Conservation (phyloP, 2,888 invertebrate species). For the Drosophila cyrtoloma region DNA sequence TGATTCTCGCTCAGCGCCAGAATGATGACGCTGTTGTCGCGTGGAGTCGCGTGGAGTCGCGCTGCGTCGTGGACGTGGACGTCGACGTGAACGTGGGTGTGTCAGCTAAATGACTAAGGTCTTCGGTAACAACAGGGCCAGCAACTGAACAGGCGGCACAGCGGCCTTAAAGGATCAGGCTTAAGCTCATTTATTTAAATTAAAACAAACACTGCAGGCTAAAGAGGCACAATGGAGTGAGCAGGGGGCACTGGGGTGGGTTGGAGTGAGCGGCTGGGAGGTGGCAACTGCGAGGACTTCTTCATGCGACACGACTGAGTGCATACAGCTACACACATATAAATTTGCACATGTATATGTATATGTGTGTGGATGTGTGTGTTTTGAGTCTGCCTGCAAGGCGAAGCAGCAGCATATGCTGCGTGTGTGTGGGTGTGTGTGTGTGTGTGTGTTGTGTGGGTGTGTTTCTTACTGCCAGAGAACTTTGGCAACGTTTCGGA, state of each 20-base stretch:
- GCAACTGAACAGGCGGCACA: constrained; percentile 47
- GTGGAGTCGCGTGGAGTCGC: constrained; percentile 8
- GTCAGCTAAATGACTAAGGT: constrained; percentile 56
- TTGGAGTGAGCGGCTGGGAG: neutral
- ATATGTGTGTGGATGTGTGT: constrained; percentile 15
- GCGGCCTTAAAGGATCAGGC: constrained; percentile 78
- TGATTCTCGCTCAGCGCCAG: constrained; percentile 47
- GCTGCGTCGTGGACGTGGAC: constrained; percentile 21
- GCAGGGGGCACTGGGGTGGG: neutral
- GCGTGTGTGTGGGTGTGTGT: constrained; percentile 23
- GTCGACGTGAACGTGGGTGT: constrained; percentile 25
- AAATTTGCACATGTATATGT: neutral
- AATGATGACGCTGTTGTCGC: constrained; percentile 39
- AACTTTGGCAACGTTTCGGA: constrained; percentile 82
- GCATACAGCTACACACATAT: constrained; percentile 48
- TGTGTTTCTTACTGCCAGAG: constrained; percentile 36
- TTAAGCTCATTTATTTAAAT: constrained; percentile 84
- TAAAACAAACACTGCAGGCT: constrained; percentile 82
- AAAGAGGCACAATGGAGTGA: constrained; percentile 48
- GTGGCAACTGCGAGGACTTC: neutral
- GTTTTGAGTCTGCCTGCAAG: constrained; percentile 51
- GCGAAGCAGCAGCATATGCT: constrained; percentile 10
- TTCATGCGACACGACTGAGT: constrained; percentile 36
- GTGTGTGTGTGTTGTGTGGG: constrained; percentile 22
- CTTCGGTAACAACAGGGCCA: constrained; percentile 34